These are phyloP conservation scores for Phortica okadai DNA, from an alignment of 2,888 invertebrate species.

Conservation along the genomic window DNA sequence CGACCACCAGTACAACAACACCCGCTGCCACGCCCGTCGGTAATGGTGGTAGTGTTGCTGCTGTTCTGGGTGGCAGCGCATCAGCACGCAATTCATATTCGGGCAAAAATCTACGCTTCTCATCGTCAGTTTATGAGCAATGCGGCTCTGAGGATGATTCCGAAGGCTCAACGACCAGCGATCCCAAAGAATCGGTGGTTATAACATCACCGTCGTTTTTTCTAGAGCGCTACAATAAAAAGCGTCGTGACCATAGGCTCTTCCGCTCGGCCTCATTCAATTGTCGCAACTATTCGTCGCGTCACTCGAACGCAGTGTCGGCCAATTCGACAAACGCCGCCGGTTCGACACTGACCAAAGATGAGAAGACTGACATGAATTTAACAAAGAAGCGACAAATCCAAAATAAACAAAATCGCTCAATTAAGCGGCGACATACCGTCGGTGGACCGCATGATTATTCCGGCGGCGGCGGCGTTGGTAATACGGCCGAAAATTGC, in stretches of 20 bases:
- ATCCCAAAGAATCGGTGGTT: constrained; percentile 74
- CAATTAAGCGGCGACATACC: constrained; percentile 92
- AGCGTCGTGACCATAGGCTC: constrained; percentile 75
- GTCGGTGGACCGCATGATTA: constrained; percentile 95
- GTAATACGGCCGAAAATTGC: not conserved
- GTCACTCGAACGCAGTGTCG: constrained; percentile 75
- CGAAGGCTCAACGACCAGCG: constrained; percentile 75
- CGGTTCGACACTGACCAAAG: constrained; percentile 79
- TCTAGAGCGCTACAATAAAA: constrained; percentile 75
- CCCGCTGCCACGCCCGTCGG: not conserved
- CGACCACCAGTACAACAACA: constrained; percentile 45
- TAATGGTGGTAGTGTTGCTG: constrained; percentile 28
- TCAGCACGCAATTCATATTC: constrained; percentile 55
- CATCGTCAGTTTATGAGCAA: constrained; percentile 69
- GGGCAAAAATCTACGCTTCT: constrained; percentile 69
- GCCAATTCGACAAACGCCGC: constrained; percentile 59
- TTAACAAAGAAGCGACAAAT: constrained; percentile 84
- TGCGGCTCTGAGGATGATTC: constrained; percentile 73
- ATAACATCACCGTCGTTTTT: constrained; percentile 74
- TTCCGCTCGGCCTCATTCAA: constrained; percentile 76
- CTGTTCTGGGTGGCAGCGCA: constrained; percentile 32
- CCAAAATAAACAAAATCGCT: constrained; percentile 77
- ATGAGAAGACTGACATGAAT: constrained; percentile 88
- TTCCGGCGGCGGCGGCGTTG: constrained; percentile 59
- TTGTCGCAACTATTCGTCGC: constrained; percentile 75